Conservation (phyloP, 2,888 invertebrate species). For the Meta bourneti region DNA sequence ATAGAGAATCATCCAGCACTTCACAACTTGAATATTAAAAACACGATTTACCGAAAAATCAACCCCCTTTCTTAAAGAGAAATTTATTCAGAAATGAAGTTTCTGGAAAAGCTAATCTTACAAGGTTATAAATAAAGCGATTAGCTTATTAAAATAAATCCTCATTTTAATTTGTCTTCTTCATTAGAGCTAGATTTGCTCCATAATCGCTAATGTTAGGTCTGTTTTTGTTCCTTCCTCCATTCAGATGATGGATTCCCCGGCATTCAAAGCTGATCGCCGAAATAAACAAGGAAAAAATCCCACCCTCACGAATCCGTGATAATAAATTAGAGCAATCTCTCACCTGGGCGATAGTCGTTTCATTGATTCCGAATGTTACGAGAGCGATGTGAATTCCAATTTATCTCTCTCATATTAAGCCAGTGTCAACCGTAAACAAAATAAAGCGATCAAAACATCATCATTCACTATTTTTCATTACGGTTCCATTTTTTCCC, state of each 20-base stretch:
- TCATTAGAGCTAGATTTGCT: no score
- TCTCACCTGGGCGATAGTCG: constrained; percentile 21
- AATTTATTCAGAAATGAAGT: no score
- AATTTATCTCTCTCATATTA: constrained; percentile 68
- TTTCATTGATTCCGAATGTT: constrained; percentile 55
- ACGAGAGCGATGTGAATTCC: constrained; percentile 9
- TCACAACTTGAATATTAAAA: no score
- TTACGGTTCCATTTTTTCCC: constrained; percentile 39
- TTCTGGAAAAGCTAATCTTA: no score
- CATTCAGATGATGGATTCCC: background rate
- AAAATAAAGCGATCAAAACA: constrained; percentile 74
- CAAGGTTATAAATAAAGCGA: no score
- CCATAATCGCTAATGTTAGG: no score
- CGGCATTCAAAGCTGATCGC: background rate
- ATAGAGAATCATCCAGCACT: no score
- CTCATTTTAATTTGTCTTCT: no score
- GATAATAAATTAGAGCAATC: constrained; percentile 53
- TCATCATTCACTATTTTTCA: constrained; percentile 73
- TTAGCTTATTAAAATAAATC: no score
- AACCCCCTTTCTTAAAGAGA: no score
- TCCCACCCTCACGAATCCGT: constrained; percentile 19
- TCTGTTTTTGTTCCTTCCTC: no score
- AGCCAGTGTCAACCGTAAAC: constrained; percentile 66
- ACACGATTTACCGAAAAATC: no score
- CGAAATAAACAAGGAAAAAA: background rate